Percentiles rank a stretch among this genome's conserved stretches.
Evolutionary conservation across 2,888 invertebrate species (phyloP).

Genomic region (Phasia obesa): DNA sequence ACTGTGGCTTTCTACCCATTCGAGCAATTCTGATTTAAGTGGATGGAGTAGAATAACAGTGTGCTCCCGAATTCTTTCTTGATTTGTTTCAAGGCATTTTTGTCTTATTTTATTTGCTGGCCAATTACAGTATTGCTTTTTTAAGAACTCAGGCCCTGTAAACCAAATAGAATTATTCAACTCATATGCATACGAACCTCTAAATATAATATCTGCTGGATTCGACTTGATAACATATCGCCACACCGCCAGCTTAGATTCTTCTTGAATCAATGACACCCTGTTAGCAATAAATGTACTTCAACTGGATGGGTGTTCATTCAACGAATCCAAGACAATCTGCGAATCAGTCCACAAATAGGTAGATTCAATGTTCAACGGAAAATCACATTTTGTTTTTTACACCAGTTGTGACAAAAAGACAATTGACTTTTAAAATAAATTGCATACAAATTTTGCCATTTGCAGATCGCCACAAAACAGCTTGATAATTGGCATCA

Average conservation of each 20-base stretch:
- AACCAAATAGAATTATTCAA: constrained; percentile 30
- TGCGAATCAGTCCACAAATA: constrained; percentile 65
- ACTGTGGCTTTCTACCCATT: neutral
- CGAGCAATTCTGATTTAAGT: neutral
- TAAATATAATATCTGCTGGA: constrained; percentile 29
- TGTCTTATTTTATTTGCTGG: constrained; percentile 35
- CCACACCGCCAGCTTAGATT: too few relatives aligned
- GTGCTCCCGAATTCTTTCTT: too few relatives aligned
- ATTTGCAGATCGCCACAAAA: constrained; percentile 43
- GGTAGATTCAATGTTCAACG: neutral
- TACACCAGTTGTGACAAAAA: too few relatives aligned
- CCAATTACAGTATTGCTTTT: neutral
- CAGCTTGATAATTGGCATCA: constrained; percentile 62
- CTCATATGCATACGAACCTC: constrained; percentile 25
- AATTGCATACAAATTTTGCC: too few relatives aligned
- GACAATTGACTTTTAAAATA: too few relatives aligned
- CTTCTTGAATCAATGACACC: constrained; percentile 55
- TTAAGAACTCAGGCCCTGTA: constrained; percentile 24
- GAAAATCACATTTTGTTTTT: too few relatives aligned
- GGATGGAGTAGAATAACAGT: neutral
- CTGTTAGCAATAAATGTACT: constrained; percentile 64
- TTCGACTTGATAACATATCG: too few relatives aligned
- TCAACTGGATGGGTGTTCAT: constrained; percentile 64
- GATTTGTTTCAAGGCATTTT: neutral
- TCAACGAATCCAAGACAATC: constrained; percentile 64